A percentile compares a stretch with the other conserved stretches of the same genome.
Evolutionary conservation across 2,888 invertebrate genomes (phyloP).

Genomic region (Candidula unifasciata): DNA sequence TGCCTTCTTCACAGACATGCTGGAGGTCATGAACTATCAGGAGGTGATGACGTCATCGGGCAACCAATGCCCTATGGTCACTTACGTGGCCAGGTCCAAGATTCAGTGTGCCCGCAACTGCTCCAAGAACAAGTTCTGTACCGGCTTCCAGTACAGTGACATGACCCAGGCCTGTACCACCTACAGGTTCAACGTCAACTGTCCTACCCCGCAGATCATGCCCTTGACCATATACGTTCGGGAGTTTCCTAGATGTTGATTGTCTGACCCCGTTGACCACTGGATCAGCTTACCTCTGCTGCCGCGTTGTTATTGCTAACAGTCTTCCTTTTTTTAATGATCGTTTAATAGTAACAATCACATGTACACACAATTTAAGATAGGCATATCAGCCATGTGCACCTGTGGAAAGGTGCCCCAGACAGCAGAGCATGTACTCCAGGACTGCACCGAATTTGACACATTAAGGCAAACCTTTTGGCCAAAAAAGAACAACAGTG

Average conservation of each 20-base stretch:
- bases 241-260: conserved; percentile 15
- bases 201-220: background rate
- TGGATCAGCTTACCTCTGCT: background rate
- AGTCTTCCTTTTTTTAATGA: background rate
- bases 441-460: no score
- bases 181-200: background rate
- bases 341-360: background rate
- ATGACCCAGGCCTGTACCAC: background rate
- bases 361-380: no score
- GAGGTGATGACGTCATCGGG: background rate
- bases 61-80: background rate
- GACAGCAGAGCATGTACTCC: no score
- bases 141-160: conserved; percentile 12
- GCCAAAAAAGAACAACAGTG: no score
- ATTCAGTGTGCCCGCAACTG: background rate
- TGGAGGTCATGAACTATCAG: background rate
- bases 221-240: background rate
- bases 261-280: background rate
- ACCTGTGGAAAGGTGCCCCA: no score
- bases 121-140: background rate
- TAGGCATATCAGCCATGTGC: no score
- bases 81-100: background rate
- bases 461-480: no score
- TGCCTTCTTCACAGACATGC: background rate
- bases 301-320: background rate